These are phyloP conservation scores for Micoletzkya japonica DNA, from an alignment of 2,888 invertebrate genomes.

Conservation along the genomic window DNA sequence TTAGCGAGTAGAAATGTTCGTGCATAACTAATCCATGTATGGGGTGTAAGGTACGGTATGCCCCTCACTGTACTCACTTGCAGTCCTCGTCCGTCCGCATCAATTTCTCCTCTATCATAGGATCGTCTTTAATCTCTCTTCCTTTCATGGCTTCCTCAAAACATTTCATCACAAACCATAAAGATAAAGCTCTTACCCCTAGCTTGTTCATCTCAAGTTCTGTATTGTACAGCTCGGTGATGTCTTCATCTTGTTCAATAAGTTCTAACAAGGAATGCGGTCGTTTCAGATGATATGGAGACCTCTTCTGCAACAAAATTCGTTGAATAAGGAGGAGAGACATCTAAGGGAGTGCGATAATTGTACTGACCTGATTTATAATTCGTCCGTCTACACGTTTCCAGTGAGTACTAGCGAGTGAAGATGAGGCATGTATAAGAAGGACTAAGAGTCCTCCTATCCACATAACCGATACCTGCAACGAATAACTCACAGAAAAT, in stretches of 20 bases:
- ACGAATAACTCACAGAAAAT: too few relatives aligned
- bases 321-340: background rate
- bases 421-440: too few relatives aligned
- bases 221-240: constrained; percentile 11
- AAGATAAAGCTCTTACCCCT: constrained; percentile 13
- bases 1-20: background rate
- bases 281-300: constrained; percentile 8
- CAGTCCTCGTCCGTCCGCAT: constrained; percentile 38
- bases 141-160: constrained; percentile 12
- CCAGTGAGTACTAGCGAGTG: constrained; percentile 25
- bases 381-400: constrained; percentile 4
- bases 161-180: background rate
- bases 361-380: constrained; percentile 7
- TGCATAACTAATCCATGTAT: background rate
- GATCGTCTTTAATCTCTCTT: constrained; percentile 41
- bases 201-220: constrained; percentile 2
- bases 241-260: constrained; percentile 8
- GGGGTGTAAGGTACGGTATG: background rate
- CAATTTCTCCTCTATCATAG: constrained; percentile 43
- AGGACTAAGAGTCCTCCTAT: too few relatives aligned
- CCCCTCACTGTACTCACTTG: constrained; percentile 28
- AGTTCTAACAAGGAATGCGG: constrained; percentile 21
- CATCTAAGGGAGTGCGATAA: too few relatives aligned
- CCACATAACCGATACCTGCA: too few relatives aligned
- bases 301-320: constrained; percentile 1